These are phyloP conservation scores for Lepidostoma basale DNA, from an alignment of 1,140 invertebrate species.

Conservation along the genomic window DNA sequence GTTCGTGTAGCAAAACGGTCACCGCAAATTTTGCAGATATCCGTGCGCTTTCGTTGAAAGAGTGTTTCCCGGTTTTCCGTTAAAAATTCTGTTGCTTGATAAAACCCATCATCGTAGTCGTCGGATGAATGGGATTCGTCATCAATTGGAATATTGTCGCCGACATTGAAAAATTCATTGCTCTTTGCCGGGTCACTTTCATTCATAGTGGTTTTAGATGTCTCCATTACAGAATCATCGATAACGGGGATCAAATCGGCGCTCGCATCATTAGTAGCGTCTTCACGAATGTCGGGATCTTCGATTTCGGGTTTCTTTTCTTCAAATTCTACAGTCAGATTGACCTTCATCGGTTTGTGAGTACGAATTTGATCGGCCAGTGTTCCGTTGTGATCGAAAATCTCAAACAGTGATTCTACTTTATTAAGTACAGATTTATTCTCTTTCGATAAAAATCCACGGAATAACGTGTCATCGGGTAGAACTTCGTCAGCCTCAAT, in stretches of 20 bases:
- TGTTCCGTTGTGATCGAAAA: not conserved
- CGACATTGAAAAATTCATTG: not conserved
- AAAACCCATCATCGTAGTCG: constrained; percentile 13
- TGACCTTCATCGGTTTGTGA: not conserved
- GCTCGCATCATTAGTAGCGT: too few species aligned
- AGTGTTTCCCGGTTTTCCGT: not conserved
- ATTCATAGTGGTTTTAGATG: too few species aligned
- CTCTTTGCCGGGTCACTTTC: not conserved
- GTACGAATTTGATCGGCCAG: not conserved
- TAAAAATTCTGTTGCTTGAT: constrained; percentile 5
- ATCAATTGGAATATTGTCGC: not conserved
- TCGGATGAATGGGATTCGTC: not conserved
- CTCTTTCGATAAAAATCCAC: not conserved
- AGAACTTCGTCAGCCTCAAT: constrained; percentile 5
- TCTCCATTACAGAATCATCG: too few species aligned
- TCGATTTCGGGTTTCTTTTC: too few species aligned
- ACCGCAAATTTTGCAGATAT: not conserved
- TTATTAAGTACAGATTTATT: constrained; percentile 3
- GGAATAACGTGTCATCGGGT: not conserved
- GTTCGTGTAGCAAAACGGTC: not conserved
- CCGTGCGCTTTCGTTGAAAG: not conserved
- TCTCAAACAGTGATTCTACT: not conserved
- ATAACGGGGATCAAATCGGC: too few species aligned
- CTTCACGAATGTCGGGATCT: not conserved
- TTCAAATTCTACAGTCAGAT: too few species aligned